Conservation (phyloP, 1,140 invertebrate species). For the Zaprionus nigranus region DNA sequence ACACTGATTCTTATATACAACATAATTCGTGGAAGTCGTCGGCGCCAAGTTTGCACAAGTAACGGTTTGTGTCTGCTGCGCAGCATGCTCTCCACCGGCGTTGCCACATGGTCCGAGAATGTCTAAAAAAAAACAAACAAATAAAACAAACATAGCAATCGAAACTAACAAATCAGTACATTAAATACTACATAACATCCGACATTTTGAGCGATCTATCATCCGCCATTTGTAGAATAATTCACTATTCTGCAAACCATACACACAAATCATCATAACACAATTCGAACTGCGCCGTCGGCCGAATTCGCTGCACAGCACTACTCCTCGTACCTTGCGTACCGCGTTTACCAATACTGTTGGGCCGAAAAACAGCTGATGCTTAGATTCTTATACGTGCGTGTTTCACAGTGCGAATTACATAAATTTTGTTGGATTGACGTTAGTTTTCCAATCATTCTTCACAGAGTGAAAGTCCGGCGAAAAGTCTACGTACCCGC, state of each 20-base stretch:
- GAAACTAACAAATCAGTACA: constrained; percentile 32
- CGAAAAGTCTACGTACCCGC: constrained; percentile 35
- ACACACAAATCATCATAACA: constrained; percentile 6
- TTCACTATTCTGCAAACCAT: constrained; percentile 5
- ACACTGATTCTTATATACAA: constrained; percentile 10
- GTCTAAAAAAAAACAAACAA: background rate
- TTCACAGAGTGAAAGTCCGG: constrained; percentile 36
- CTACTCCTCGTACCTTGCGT: background rate
- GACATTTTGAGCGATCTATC: constrained; percentile 31
- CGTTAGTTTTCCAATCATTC: constrained; percentile 51
- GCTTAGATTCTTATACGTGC: constrained; percentile 55
- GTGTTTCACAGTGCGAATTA: constrained; percentile 69
- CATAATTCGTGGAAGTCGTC: constrained; percentile 35
- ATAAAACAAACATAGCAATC: constrained; percentile 39
- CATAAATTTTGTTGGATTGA: constrained; percentile 71
- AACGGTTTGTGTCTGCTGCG: constrained; percentile 34
- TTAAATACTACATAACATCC: constrained; percentile 23
- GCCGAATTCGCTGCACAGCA: constrained; percentile 29
- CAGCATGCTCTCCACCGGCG: constrained; percentile 17
- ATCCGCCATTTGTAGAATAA: constrained; percentile 32
- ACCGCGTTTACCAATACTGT: constrained; percentile 36
- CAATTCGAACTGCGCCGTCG: constrained; percentile 27
- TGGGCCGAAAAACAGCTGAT: constrained; percentile 60
- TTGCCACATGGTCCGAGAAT: constrained; percentile 26
- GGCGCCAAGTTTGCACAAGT: constrained; percentile 19